Base-by-base conservation (phyloP, 2,888 invertebrate species). In the Agrotis segetum region DNA sequence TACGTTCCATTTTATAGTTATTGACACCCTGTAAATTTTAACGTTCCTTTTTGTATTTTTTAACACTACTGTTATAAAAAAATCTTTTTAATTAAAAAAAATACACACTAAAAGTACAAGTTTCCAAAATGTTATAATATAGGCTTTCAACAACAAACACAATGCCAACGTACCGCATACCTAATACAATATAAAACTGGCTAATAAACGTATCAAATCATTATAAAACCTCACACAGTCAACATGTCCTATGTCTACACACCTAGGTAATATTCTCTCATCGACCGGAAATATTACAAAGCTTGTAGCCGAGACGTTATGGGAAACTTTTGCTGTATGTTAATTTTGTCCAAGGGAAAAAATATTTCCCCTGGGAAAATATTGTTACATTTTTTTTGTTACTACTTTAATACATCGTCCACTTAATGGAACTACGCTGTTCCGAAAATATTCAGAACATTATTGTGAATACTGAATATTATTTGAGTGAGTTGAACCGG, bases 261-360 rank as follows among this genome's bases (percentile, higher is more conserved):
- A 89, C 88, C 90, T 92, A 92, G 74, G 83, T 87, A 88, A 91
- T 92, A 89, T 92, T 92, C 92, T 92, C 92, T 92, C 92, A 83
- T 90, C 83, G 83, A 91, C 87, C 83, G 85, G 90, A 89, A 89
- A 88, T 84, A 78, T 85, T 79, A 83, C 74, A 85, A 85, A 85
- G 86, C 86, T 83, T 84, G 62, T 62, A 73, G 64, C 81, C 74
- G 44, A 4, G 19, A 61, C n/a, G 9, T 19, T 6, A 69, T 60
- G 3, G 34, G 11, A 63, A 75, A 71, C 73, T 84, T 73, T 79
- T 79, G 71, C 21, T 49, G 49, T 17, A 13, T 34, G 5, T 52
- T 34, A 19, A 11, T 0, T 34, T 69, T 46, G 2, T 46, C 16
- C 11, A 2, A 7, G 6, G 6, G 11, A 21, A 4, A 16, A 9